Percentiles rank a stretch among this genome's conserved stretches.
Conservation (phyloP, 2,888 invertebrate species). For the Caenorhabditis virilis region DNA sequence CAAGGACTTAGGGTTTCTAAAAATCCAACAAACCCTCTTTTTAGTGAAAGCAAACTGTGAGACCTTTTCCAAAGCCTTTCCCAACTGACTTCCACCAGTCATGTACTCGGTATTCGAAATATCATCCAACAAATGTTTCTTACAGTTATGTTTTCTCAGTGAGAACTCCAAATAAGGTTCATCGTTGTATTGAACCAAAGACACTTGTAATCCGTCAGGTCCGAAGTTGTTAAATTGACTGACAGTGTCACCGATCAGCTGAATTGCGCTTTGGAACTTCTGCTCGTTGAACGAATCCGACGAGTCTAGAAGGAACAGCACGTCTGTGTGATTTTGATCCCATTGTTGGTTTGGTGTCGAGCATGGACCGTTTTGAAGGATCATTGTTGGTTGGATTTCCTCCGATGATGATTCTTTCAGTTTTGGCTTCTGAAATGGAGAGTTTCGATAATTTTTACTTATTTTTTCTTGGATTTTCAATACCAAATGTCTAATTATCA, state of each 20-base stretch:
- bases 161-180: conserved; percentile 65
- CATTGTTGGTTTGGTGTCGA: conserved; percentile 48
- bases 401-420: conserved; percentile 7
- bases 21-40: conserved; percentile 44
- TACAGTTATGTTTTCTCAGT: conserved; percentile 59
- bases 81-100: conserved; percentile 55
- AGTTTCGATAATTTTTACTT: not conserved
- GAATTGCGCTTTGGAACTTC: conserved; percentile 53
- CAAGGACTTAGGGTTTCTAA: not conserved
- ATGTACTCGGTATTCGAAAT: conserved; percentile 60
- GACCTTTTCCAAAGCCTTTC: conserved; percentile 59
- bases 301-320: conserved; percentile 62
- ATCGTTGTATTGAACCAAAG: conserved; percentile 59
- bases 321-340: conserved; percentile 50
- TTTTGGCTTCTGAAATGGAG: conserved; percentile 3
- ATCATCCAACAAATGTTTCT: conserved; percentile 55
- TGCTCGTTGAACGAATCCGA: conserved; percentile 52
- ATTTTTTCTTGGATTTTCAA: too few species aligned
- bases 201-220: conserved; percentile 59
- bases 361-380: conserved; percentile 35
- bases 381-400: conserved; percentile 34
- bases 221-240: conserved; percentile 58
- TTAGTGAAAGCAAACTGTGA: conserved; percentile 61
- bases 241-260: conserved; percentile 57
- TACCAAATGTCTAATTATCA: too few species aligned